Evolutionary conservation across 2,797 vertebrate species (phyloP), one percentile per base, ranked within the genome.

Genomic region (Eremophila alpestris): DNA sequence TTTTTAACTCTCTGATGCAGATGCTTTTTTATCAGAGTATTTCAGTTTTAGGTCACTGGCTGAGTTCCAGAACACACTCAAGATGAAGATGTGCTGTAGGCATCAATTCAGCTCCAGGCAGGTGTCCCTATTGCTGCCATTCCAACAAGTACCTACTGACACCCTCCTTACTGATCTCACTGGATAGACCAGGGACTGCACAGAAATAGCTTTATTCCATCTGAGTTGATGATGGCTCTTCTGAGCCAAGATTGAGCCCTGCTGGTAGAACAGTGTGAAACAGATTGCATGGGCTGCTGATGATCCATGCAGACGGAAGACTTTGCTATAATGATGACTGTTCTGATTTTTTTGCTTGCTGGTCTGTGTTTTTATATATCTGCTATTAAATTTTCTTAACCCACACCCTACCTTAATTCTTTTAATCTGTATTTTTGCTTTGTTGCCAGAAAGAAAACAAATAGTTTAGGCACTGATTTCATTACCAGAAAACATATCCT

Each of bases 231-330:
- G n/a, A 48, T 48, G 34, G 68, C 9, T 64, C n/a, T 73, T 92
- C n/a, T 24, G 36, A 91, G 68, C 14, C 56, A 56, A 41, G 67
- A 48, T 19, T 45, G 60, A 94, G n/a, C 40, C 52, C 40, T 92
- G 52, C 59, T 89, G 43, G 20, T 73, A 84, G 32, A 90, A 45
- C 45, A 63, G 45, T 22, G 15, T 77, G 82, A 91, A 56, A 45
- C 40, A 82, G 46, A 69, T 67, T 87, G 55, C 26, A 16, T 5
- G 34, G 24, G 15, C 41, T 86, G 14, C 40, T 62, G 21, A 7
- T 17, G 21, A n/a, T 51, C 71, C 0, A 0, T 40, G 18, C 21
- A 14, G 38, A 60, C 16, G 59, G 76, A 74, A 13, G 40, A 22
- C 7, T 60, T 73, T 11, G 6, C 10, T 64, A 4, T 59, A 43